A percentile compares a stretch with the other conserved stretches of the same genome.
Conservation (phyloP, 2,113 vertebrate genomes). For the Crotophaga sulcirostris region DNA sequence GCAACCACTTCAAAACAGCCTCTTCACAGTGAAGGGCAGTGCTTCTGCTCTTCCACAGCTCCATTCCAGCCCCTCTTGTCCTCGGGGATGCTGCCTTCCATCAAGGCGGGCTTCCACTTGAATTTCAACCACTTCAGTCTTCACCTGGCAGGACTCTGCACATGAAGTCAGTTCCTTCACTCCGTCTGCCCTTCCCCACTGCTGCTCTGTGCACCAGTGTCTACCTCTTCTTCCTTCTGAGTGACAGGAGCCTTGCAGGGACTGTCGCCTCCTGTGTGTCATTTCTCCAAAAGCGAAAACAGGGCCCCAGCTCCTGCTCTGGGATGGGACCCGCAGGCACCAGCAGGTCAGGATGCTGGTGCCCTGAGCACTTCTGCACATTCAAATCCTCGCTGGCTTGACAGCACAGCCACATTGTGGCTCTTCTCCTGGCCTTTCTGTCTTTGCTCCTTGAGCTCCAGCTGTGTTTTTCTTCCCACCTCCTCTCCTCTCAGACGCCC, state of each 20-base stretch:
- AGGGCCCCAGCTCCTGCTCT: background rate
- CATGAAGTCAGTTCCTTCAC: background rate
- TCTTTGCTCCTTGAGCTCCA: background rate
- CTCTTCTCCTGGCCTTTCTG: background rate
- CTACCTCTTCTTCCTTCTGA: background rate
- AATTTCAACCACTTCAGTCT: background rate
- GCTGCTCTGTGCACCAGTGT: background rate
- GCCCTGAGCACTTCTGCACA: fast-evolving
- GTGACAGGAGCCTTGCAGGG: background rate
- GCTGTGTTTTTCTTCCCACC: background rate
- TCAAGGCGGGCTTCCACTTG: background rate
- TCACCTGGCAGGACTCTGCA: background rate
- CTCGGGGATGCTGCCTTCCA: background rate
- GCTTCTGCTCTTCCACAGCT: background rate
- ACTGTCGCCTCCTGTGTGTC: fast-evolving
- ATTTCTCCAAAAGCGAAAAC: fast-evolving
- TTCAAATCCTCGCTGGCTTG: background rate
- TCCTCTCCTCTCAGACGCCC: background rate
- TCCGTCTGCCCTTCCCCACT: background rate
- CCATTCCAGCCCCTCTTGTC: fast-evolving
- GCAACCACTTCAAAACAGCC: fast-evolving
- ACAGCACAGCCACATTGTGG: fast-evolving
- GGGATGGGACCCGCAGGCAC: background rate
- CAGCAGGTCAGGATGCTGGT: fast-evolving
- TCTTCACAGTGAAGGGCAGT: fast-evolving